Percentiles rank a stretch among this genome's conserved stretches.
phyloP scores from a whole-genome alignment of 2,113 vertebrate species.

The Halcyon malimbica region DNA sequence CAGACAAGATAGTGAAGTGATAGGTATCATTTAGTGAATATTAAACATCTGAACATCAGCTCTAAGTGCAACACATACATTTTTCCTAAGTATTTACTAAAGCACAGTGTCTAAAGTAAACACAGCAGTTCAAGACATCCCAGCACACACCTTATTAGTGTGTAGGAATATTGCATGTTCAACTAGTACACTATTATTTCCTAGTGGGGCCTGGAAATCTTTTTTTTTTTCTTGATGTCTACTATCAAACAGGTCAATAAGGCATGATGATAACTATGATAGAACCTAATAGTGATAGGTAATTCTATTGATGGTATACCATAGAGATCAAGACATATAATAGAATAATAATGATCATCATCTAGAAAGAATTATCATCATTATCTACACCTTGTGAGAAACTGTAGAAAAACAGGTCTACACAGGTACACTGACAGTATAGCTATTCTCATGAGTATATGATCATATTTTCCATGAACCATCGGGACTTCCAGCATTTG shows the following conservation, averaged over 20 bases:
- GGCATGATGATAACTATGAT: not conserved
- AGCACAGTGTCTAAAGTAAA: not conserved
- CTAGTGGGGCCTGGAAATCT: not conserved
- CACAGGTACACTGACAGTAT: not conserved
- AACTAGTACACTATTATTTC: not conserved
- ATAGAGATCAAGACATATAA: not conserved
- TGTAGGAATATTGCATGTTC: not conserved
- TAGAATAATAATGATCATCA: not conserved
- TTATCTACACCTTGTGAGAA: not conserved
- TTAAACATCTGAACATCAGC: not conserved
- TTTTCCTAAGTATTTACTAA: not conserved
- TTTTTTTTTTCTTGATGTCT: not conserved
- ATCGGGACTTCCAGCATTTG: not conserved
- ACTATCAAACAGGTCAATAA: not conserved
- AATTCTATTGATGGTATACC: not conserved
- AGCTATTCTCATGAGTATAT: not conserved
- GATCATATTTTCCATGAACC: not conserved
- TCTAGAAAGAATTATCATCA: not conserved
- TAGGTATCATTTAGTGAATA: not conserved
- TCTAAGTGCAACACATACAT: not conserved
- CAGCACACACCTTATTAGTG: not conserved
- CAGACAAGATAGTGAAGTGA: not conserved
- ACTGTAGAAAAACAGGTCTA: not conserved
- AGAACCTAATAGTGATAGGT: not conserved
- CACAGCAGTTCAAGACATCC: not conserved